Conservation (phyloP, 37 sponge, comb jelly and placozoan species). For the Oopsacas minuta region DNA sequence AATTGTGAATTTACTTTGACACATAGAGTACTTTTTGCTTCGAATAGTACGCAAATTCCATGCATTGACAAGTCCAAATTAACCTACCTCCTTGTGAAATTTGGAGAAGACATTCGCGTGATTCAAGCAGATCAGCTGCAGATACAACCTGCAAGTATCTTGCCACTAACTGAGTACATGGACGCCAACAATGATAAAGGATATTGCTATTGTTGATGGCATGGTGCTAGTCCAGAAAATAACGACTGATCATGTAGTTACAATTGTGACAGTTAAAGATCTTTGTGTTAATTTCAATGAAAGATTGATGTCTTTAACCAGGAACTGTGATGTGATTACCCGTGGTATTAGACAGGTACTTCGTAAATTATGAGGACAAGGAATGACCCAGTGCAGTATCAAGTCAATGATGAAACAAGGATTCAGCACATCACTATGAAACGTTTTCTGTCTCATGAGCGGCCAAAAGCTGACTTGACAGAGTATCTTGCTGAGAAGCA, state of each 20-base stretch:
- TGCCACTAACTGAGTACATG: no score
- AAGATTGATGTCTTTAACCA: neutral
- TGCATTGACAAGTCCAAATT: neutral
- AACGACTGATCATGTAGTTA: neutral
- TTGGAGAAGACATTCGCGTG: neutral
- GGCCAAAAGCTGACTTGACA: neutral
- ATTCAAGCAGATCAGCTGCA: neutral
- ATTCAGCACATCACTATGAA: neutral
- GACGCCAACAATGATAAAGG: no score
- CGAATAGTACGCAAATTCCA: neutral
- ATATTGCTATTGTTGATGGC: neutral
- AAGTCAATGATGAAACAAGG: neutral
- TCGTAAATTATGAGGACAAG: neutral
- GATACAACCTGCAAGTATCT: neutral
- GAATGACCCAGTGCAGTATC: neutral
- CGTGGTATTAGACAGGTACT: neutral
- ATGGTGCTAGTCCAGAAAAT: neutral
- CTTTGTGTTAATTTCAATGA: neutral
- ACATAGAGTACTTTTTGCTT: neutral
- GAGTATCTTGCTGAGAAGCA: neutral
- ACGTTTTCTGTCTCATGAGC: neutral
- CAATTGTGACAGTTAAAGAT: neutral
- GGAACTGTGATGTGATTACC: neutral
- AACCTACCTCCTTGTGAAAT: neutral
- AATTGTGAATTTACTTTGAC: neutral